Conservation (phyloP, 2,113 vertebrate genomes). For the Delphinapterus leucas region DNA sequence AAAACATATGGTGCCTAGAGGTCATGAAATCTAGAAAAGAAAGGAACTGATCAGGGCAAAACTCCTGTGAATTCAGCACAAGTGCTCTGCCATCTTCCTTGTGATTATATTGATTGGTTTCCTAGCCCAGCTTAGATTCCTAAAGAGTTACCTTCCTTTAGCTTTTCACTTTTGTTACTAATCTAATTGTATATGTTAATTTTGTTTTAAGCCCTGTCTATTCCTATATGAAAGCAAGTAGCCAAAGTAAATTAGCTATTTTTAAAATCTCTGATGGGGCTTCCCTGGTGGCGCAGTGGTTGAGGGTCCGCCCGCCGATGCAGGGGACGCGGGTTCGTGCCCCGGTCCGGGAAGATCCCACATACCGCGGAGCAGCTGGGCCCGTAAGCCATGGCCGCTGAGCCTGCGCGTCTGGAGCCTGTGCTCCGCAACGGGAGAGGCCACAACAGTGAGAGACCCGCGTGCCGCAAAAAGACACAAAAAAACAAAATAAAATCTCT, state of each 20-base stretch:
- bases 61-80: neutral
- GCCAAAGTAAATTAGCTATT: neutral
- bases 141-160: neutral
- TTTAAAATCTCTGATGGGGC: neutral
- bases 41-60: neutral
- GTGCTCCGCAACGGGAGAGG: no score
- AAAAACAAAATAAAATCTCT: neutral
- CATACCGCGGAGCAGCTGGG: no score
- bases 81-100: neutral
- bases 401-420: no score
- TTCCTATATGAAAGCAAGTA: neutral
- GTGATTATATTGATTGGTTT: neutral
- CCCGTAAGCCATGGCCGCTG: no score
- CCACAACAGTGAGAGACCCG: no score
- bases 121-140: neutral
- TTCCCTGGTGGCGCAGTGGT: no score
- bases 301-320: fast-evolving
- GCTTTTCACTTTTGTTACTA: neutral
- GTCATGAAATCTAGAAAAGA: neutral
- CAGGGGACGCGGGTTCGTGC: fast-evolving
- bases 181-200: neutral
- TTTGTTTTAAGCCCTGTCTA: neutral
- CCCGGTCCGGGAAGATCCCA: no score
- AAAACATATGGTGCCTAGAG: neutral
- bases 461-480: no score